Evolutionary conservation across 2,888 invertebrate species (phyloP), one percentile per base, ranked within the genome.

Genomic region (Macrostomum cliftonense): DNA sequence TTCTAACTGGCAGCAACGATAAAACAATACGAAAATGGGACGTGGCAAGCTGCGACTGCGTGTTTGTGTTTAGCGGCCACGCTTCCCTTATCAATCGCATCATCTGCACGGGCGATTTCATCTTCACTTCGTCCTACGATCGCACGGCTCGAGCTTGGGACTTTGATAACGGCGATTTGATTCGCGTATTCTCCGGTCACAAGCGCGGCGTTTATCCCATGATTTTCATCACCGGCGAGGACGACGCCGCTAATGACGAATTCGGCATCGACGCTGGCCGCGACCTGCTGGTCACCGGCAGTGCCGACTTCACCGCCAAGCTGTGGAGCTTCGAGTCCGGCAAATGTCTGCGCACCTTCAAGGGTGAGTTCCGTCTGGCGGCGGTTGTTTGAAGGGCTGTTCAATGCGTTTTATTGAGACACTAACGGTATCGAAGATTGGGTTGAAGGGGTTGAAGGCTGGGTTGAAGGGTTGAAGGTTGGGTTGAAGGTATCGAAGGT

Each of bases 11-110:
- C 46, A 70, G 71, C 52, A 71, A 73, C 4, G 74, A 74, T 57
- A 62, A 63, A 48, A 73, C 73, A 2, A 59, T 75, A 46, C 61
- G 70, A 42, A 73, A 74, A 56, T 74, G 74, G 74, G 71, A 72
- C 57, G 71, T 74, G 54, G 65, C 65, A 53, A 68, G 68, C 37
- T 72, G 71, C 51, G 68, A 73, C 50, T 73, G 73, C 55, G 57
- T 72, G 28, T 63, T 65, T 48, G 61, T 69, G 17, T 68, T 70
- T 55, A 55, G 61, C 2, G 74, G 73, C 1, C 74, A 73, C 56
- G 62, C 59, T 9, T 67, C 71, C 1, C 63, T 72, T 19, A 62
- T 73, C 14, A 72, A 72, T 57, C 61, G 73, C 5, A 62, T 73
- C 53, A 66, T 73, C 37, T 68, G 70, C 54, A 72, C 71, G 1